Evolutionary conservation across 2,888 invertebrate genomes (phyloP).

Genomic region (Coleophora flavipennella): DNA sequence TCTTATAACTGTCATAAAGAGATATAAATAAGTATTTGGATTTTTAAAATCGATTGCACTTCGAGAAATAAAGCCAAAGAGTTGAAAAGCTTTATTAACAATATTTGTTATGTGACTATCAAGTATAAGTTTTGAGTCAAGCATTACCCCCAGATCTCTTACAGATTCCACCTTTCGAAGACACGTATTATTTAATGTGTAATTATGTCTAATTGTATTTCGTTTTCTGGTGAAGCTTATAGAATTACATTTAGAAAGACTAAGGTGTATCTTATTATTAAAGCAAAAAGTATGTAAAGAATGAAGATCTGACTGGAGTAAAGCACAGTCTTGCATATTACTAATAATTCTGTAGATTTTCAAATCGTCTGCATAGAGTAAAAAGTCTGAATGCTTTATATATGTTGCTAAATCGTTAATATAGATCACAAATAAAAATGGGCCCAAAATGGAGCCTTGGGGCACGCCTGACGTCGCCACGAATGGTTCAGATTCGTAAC

Average conservation of each 20-base stretch:
- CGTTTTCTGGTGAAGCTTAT: no score
- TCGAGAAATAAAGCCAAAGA: no score
- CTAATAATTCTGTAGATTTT: not conserved
- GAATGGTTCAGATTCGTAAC: not conserved
- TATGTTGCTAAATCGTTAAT: not conserved
- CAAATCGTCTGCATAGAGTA: slow-evolving; percentile 1
- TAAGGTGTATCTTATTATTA: not conserved
- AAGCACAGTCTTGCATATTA: not conserved
- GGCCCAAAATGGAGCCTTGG: slow-evolving; percentile 1
- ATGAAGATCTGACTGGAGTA: not conserved
- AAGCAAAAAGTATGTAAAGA: not conserved
- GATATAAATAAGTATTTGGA: no score
- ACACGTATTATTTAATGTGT: no score
- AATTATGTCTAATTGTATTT: no score
- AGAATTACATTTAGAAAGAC: not conserved
- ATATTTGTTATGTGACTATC: no score
- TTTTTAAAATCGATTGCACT: no score
- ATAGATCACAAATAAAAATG: slow-evolving; percentile 2
- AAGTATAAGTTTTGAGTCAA: no score
- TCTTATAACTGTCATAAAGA: no score
- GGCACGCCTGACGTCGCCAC: not conserved
- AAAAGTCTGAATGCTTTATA: not conserved
- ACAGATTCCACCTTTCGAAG: no score
- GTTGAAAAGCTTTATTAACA: no score
- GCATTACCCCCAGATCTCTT: no score